Percentiles rank a stretch among this genome's conserved stretches.
Evolutionary conservation across 1,140 invertebrate genomes (phyloP).

Genomic region (Macrocentrus cingulum): DNA sequence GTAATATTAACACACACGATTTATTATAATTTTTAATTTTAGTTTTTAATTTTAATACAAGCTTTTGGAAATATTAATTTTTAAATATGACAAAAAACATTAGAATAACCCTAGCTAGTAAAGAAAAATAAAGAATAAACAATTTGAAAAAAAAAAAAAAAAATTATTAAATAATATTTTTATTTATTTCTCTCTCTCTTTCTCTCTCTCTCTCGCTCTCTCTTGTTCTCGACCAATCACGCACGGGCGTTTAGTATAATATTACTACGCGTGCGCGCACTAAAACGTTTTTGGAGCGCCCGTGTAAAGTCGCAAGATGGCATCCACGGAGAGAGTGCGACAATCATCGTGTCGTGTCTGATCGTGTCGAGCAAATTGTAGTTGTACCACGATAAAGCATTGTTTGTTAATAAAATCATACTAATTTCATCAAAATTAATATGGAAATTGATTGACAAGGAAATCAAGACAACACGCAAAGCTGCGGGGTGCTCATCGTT

Average conservation of each 20-base stretch:
- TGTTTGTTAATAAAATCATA: conserved; percentile 22
- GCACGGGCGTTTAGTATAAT: conserved; percentile 18
- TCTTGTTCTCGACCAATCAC: neutral
- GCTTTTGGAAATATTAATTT: neutral
- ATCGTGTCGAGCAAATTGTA: conserved; percentile 55
- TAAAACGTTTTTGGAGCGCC: neutral
- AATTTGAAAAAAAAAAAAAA: neutral
- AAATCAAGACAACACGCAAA: conserved; percentile 21
- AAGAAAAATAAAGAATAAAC: conserved; percentile 2
- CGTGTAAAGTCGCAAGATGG: conserved; percentile 57
- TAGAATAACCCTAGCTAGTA: neutral
- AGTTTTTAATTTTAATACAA: conserved; percentile 10
- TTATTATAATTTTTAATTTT: neutral
- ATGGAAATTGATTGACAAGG: conserved; percentile 25
- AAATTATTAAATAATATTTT: neutral
- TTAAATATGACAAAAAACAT: conserved; percentile 11
- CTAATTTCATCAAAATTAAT: neutral
- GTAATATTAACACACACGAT: conserved; percentile 11
- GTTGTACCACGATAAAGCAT: conserved; percentile 29
- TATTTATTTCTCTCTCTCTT: neutral
- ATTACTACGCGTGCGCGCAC: conserved; percentile 3
- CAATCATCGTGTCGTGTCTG: conserved; percentile 55
- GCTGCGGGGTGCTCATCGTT: conserved; percentile 20
- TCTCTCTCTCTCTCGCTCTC: neutral
- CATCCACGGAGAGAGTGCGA: conserved; percentile 56